A percentile compares a stretch with the other conserved stretches of the same genome.
Conservation (phyloP, 2,888 invertebrate genomes). For the Campopleginae sp. region DNA sequence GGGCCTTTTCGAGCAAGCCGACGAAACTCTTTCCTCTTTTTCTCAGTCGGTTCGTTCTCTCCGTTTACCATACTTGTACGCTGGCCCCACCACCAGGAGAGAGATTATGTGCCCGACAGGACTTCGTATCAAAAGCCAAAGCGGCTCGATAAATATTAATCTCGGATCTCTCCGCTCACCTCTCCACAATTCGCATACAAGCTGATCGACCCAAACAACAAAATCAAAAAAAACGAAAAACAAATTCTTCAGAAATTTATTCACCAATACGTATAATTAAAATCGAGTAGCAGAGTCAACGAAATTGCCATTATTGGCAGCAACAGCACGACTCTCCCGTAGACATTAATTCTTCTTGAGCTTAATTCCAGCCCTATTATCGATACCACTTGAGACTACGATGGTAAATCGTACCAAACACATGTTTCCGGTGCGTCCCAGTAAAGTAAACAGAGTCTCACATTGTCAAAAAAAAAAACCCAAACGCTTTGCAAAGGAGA, state of each 20-base stretch:
- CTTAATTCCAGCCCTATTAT: not conserved
- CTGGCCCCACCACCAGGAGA: conserved; percentile 34
- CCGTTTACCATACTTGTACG: conserved; percentile 43
- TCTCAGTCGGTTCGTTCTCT: conserved; percentile 35
- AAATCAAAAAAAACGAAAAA: conserved; percentile 61
- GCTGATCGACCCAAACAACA: conserved; percentile 58
- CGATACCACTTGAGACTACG: not conserved
- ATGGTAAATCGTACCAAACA: not conserved
- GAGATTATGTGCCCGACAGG: conserved; percentile 65
- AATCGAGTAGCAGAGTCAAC: conserved; percentile 74
- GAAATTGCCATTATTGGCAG: conserved; percentile 13
- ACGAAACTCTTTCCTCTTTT: conserved; percentile 50
- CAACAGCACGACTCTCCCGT: conserved; percentile 10
- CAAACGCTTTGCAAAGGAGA: not conserved
- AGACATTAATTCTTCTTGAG: conserved; percentile 22
- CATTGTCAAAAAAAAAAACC: not conserved
- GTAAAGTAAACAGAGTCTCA: not conserved
- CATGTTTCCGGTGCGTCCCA: not conserved
- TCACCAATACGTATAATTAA: conserved; percentile 79
- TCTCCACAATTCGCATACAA: conserved; percentile 48
- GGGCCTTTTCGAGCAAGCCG: conserved; percentile 68
- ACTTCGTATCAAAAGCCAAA: conserved; percentile 62
- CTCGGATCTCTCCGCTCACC: conserved; percentile 61
- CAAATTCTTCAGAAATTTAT: conserved; percentile 71
- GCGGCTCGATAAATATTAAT: conserved; percentile 74